Evolutionary conservation across 1,140 invertebrate genomes (phyloP), one percentile per base, ranked within the genome.

Genomic region (Euwallacea fornicatus): DNA sequence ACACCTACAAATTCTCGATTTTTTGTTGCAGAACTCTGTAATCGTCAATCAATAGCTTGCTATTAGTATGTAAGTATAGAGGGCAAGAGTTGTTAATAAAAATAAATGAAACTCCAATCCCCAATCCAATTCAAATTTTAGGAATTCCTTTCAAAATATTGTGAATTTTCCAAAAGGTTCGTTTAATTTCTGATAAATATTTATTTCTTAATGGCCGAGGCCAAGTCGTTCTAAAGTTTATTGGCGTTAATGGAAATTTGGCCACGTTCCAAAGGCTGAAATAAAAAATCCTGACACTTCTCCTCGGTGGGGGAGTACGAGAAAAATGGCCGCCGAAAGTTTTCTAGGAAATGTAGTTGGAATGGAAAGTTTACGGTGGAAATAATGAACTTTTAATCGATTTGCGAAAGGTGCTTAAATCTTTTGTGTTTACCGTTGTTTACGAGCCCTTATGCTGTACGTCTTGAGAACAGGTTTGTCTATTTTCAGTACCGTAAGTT

Each of bases 251-350:
- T 13, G 46, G 7, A 10, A 50, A 11, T 50, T 50, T 50, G 46
- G 46, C 46, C 46, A 50, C 46, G 46, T 50, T 50, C 46, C 46
- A 50, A 50, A 13, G 13, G 9, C 13, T 13, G 9, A 50, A 11
- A 11, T 13, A 50, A 50, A n/a, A 33, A 33, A 33, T 33, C 46
- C 46, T 13, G 46, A 11, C 46, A 11, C 59, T 63, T 46, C 21
- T 9, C 21, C 69, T 71, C 69, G 62, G 62, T 60, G 77, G 78
- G 77, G 78, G 77, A 73, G 75, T 75, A 73, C 75, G 75, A 33
- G 21, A 33, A 80, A 78, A 77, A 80, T 80, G 78, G 78, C 78
- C 73, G 73, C 78, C 72, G 68, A 75, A 74, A 76, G 74, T 77
- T 76, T 74, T 75, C 72, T 69, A 62, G 77, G 74, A 77, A 76